These are phyloP conservation scores for Zoanthus sansibaricus DNA, from an alignment of 92 coral and sea anemone species.

Conservation along the genomic window DNA sequence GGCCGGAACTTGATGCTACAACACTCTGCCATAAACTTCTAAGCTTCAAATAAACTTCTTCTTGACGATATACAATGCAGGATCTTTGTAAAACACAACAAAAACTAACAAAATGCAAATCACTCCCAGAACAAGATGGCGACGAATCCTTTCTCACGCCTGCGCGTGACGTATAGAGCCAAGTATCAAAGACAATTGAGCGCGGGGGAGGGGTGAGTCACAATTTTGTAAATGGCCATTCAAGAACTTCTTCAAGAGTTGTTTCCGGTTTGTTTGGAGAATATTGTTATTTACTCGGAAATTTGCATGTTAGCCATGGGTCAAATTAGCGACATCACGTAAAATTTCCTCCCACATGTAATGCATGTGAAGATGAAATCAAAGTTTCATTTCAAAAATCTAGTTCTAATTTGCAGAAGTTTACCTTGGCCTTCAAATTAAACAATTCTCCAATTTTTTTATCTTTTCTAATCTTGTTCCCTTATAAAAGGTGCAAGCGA, in stretches of 20 bases:
- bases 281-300: background rate
- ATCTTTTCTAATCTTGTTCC: background rate
- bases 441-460: background rate
- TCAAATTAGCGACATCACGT: slow-evolving; percentile 26
- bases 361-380: background rate
- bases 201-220: slow-evolving; percentile 27
- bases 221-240: background rate
- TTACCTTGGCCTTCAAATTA: background rate
- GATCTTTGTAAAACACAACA: slow-evolving; percentile 97
- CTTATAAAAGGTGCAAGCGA: background rate
- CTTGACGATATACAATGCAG: slow-evolving; percentile 67
- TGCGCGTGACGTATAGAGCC: slow-evolving; percentile 85
- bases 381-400: background rate
- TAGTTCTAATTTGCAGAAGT: background rate
- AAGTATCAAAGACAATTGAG: slow-evolving; percentile 48
- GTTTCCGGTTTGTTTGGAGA: slow-evolving; percentile 25
- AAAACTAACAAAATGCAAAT: slow-evolving; percentile 92
- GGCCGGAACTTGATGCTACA: slow-evolving; percentile 11
- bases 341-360: slow-evolving; percentile 9
- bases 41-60: slow-evolving; percentile 67
- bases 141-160: slow-evolving; percentile 67
- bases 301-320: background rate
- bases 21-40: slow-evolving; percentile 51
- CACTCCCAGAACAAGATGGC: slow-evolving; percentile 98
- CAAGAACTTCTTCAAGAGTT: slow-evolving; percentile 1